phyloP scores from a whole-genome alignment of 1,140 invertebrate species.

The Halyomorpha halys region DNA sequence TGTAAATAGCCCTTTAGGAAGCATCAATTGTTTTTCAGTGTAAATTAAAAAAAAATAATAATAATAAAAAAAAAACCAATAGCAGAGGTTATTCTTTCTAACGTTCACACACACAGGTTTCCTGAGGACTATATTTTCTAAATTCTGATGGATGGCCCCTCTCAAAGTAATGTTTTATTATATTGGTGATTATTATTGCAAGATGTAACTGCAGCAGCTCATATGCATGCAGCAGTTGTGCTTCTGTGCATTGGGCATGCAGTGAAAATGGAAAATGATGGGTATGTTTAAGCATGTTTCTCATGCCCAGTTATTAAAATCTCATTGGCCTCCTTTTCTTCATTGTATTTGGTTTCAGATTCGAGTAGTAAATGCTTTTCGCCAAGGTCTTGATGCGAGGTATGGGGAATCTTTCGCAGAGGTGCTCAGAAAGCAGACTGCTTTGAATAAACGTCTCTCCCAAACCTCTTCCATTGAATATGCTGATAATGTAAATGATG shows the following conservation, averaged over 20 bases:
- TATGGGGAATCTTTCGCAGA: slow-evolving; percentile 84
- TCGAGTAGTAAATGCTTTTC: slow-evolving; percentile 98
- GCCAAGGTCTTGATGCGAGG: slow-evolving; percentile 91
- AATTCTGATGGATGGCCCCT: slow-evolving; percentile 16
- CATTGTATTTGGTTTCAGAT: slow-evolving; percentile 53
- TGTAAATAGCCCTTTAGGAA: too few relatives aligned
- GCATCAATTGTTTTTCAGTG: too few relatives aligned
- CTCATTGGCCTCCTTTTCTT: slow-evolving; percentile 25
- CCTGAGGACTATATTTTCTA: neutral
- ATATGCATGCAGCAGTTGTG: slow-evolving; percentile 21
- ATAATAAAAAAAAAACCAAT: neutral
- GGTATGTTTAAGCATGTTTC: slow-evolving; percentile 25
- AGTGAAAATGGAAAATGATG: slow-evolving; percentile 16
- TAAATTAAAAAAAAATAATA: too few relatives aligned
- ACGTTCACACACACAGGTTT: slow-evolving; percentile 12
- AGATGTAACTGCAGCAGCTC: slow-evolving; percentile 21
- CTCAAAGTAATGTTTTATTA: neutral
- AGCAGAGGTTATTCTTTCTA: neutral
- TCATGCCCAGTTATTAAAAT: slow-evolving; percentile 14
- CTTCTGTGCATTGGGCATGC: slow-evolving; percentile 17
- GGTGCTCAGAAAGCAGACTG: slow-evolving; percentile 82
- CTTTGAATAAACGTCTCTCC: slow-evolving; percentile 76
- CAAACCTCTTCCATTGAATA: slow-evolving; percentile 86
- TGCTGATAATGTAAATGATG: slow-evolving; percentile 74
- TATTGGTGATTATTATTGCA: slow-evolving; percentile 16